These are phyloP conservation scores for Tenthredo scrophulariae DNA, from an alignment of 2,888 invertebrate genomes.

Conservation along the genomic window DNA sequence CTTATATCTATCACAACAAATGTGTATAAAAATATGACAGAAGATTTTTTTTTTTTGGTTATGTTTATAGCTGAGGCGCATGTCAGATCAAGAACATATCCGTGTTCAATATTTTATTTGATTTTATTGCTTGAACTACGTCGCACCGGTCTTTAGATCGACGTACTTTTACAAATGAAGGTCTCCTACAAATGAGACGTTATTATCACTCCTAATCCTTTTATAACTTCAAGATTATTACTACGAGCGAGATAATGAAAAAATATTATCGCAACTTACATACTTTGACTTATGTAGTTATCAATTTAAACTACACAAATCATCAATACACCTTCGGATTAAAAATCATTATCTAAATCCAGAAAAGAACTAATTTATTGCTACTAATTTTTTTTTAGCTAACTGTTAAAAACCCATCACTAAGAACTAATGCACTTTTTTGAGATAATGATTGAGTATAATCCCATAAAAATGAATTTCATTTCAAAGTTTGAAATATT, in stretches of 20 bases:
- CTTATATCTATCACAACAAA: conserved; percentile 22
- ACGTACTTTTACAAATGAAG: not conserved
- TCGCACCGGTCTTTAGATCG: not conserved
- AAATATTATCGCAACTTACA: not conserved
- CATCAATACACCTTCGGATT: not conserved
- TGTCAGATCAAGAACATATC: conserved; percentile 28
- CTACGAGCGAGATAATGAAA: not conserved
- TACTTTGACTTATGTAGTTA: not conserved
- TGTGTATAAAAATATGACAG: not conserved
- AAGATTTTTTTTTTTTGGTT: not conserved
- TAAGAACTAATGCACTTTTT: not conserved
- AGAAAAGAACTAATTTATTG: not conserved
- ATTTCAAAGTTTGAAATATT: not conserved
- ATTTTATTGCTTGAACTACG: not conserved
- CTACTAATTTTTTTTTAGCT: not conserved
- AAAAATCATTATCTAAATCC: not conserved
- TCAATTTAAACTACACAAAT: not conserved
- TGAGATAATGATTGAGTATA: not conserved
- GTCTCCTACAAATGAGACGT: not conserved
- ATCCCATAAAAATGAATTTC: not conserved
- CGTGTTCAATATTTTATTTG: not conserved
- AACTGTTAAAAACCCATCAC: not conserved
- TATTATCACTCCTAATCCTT: conserved; percentile 7
- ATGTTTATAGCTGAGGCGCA: conserved; percentile 17
- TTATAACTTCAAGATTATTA: not conserved